Conservation (phyloP, 2,797 vertebrate genomes). For the Podargus strigoides region DNA sequence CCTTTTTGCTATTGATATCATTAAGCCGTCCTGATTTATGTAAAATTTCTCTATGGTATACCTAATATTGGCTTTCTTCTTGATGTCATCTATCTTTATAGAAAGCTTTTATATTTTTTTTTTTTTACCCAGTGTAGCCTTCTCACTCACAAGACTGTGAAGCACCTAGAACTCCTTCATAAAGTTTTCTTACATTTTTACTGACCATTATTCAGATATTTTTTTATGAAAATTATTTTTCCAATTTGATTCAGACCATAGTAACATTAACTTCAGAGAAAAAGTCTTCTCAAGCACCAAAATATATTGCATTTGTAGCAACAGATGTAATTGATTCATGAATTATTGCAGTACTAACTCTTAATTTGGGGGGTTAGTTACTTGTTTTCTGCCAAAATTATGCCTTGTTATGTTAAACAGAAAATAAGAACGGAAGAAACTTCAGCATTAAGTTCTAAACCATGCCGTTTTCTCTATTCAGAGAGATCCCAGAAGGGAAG, state of each 20-base stretch:
- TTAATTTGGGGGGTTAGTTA: neutral
- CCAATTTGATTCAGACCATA: neutral
- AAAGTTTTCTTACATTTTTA: neutral
- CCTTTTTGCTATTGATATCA: neutral
- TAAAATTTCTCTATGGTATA: neutral
- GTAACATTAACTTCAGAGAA: neutral
- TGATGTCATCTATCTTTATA: neutral
- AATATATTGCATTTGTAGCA: neutral
- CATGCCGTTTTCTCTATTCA: neutral
- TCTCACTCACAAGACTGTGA: neutral
- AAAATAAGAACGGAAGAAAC: neutral
- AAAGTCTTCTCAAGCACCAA: neutral
- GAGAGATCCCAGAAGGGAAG: neutral
- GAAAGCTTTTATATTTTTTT: neutral
- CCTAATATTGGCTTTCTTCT: neutral
- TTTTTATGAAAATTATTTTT: neutral
- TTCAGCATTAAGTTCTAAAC: neutral
- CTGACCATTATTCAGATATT: neutral
- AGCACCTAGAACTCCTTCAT: neutral
- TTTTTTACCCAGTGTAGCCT: accelerated
- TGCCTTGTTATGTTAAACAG: neutral
- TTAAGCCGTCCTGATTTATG: neutral
- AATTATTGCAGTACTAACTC: neutral
- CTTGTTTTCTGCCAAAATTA: neutral
- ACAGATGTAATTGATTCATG: neutral